phyloP scores from a whole-genome alignment of 2,888 invertebrate genomes.

The Dicyrtomina minuta region DNA sequence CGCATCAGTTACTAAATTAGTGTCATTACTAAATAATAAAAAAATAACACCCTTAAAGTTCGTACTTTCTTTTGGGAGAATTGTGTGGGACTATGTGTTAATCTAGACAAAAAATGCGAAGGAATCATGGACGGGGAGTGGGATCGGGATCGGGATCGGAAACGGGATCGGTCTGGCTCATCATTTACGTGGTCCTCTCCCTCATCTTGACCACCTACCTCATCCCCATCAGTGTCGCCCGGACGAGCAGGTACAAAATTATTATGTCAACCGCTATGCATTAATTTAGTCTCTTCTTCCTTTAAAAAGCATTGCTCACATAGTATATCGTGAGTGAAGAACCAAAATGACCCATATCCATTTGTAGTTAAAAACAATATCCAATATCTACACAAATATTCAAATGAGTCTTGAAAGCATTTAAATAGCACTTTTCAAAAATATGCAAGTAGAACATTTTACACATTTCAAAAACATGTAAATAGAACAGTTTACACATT shows the following conservation, averaged over 20 bases:
- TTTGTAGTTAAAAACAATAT: no score
- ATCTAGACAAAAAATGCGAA: conserved; percentile 18
- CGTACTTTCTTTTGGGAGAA: neutral
- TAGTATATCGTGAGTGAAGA: no score
- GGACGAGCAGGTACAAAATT: conserved; percentile 19
- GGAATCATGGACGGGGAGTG: conserved; percentile 14
- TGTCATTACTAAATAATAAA: neutral
- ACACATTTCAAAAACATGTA: no score
- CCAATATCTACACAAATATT: no score
- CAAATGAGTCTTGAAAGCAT: no score
- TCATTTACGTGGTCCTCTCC: conserved; percentile 12
- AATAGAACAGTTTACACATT: no score
- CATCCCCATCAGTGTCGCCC: conserved; percentile 22
- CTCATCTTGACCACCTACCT: conserved; percentile 20
- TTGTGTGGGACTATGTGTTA: conserved; percentile 4
- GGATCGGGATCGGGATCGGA: conserved; percentile 19
- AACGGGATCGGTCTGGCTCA: neutral
- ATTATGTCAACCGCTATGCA: neutral
- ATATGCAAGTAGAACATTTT: no score
- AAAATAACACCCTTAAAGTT: no score
- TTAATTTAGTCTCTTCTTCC: no score
- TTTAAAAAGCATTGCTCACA: no score
- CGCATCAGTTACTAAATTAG: neutral
- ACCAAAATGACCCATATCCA: no score
- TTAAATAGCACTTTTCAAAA: no score